Evolutionary conservation across 2,888 invertebrate genomes (phyloP), one percentile per base, ranked within the genome.

Genomic region (Sinopyrophorus schimmeli): DNA sequence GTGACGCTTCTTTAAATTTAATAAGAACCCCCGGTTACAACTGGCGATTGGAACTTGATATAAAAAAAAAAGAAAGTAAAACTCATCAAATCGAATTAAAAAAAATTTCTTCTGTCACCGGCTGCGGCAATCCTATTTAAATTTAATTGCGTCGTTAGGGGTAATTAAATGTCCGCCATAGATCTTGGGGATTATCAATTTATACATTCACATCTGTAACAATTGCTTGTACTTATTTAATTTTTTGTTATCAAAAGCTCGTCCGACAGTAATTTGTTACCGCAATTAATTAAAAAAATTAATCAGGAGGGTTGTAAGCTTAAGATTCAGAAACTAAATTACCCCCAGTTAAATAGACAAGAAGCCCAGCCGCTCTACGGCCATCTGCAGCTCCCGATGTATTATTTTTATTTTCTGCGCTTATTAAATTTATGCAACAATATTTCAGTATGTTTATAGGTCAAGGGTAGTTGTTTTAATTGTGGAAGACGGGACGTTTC

Each of bases 191-290:
- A 72, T 72, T 71, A 72, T 68, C 69, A 70, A 69, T 71, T 69
- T 70, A 67, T 68, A 62, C 68, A 63, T 68, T 63, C 68, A 64
- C 71, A 72, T 72, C 72, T 72, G 71, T 63, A 71, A 72, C 71
- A 72, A 70, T 70, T 70, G 57, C 52, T 37, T 43, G 42, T 32
- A 41, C 53, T 38, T 55, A 48, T 52, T 70, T 69, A 70, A 70
- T 70, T 71, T 72, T 71, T 71, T 71, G 71, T 70, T 71, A 72
- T 72, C 70, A 72, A 71, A 71, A 66, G 63, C 70, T 69, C 71
- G 65, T 71, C 65, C 59, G 51, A 51, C 47, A 58, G 61, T 63
- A 67, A 71, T 72, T 71, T 70, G 69, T 71, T 66, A 62, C 59
- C 58, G 63, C 67, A 70, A 72, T 71, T 71, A 70, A 70, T 70